Base-by-base conservation (phyloP, 1,140 invertebrate species). In the Bactericera cockerelli region DNA sequence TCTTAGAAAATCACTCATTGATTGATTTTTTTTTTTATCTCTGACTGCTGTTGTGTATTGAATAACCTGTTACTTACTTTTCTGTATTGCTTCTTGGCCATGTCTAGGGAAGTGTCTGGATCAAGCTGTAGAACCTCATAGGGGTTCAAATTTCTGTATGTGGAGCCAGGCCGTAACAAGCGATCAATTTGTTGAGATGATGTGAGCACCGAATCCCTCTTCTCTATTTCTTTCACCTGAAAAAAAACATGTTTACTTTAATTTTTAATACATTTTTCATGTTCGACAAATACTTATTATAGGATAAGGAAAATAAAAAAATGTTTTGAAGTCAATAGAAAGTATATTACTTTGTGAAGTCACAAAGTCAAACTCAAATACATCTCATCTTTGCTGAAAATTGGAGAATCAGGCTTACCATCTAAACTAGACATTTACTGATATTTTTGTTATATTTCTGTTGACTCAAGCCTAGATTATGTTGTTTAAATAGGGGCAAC, bases 81-180 rank as follows among this genome's bases (percentile, higher is more conserved):
- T 72, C 90, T 82, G 71, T 98, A 99, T 75, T 95, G 95, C 70
- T 95, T 98, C 71, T 96, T 96, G 24, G 97, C 85, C 70, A 94
- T 89, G 66, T 95, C 90, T 38, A 98, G 70, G 26, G 84, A 72
- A 24, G 83, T 80, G 59, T 92, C 87, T 26, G 91, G 90, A 67
- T 98, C 93, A 63, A 98, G 81, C 76, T 98, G 90, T 33, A 98
- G 75, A 26, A 98, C 91, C 77, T 94, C 91, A 73, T 91, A 96
- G 11, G 92, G 92, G 76, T 96, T 96, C 63, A 97, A 78, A 77
- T 97, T 97, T 70, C 94, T 89, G 75, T 97, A 98, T 8, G 93
- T 93, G 1, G 92, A 92, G 19, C 93, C 93, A 58, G 93, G 90
- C 64, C 91, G 77, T 24, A 96, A 76, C 61, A 98, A 75, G 67